Evolutionary conservation across 2,888 invertebrate genomes (phyloP).

Genomic region (Dermolepida albohirtum): DNA sequence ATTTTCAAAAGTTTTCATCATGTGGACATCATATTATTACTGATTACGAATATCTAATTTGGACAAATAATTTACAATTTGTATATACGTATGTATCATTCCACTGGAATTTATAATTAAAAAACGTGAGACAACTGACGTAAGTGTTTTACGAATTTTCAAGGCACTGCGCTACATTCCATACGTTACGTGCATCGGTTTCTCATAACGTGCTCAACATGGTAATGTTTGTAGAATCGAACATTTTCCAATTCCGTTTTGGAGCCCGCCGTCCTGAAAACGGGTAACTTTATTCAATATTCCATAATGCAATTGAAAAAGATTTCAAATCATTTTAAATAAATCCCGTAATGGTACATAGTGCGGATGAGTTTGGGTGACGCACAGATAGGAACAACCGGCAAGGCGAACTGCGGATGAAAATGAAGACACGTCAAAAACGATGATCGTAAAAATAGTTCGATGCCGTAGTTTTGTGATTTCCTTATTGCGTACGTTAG

Average conservation of each 20-base stretch:
- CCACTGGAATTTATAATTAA: conserved; percentile 2
- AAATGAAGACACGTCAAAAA: too few relatives aligned
- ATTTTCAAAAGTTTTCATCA: too few relatives aligned
- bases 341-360: conserved; percentile 36
- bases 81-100: too few relatives aligned
- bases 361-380: too few relatives aligned
- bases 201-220: conserved; percentile 43
- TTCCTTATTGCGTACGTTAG: not conserved
- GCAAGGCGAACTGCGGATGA: too few relatives aligned
- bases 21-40: too few relatives aligned
- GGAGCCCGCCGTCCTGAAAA: conserved; percentile 45
- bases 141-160: not conserved
- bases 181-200: conserved; percentile 5
- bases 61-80: too few relatives aligned
- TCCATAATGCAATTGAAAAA: conserved; percentile 49
- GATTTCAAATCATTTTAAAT: conserved; percentile 49
- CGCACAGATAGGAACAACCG: too few relatives aligned
- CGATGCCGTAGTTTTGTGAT: too few relatives aligned
- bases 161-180: not conserved
- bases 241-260: conserved; percentile 49
- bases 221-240: conserved; percentile 45
- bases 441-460: too few relatives aligned
- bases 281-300: conserved; percentile 50
- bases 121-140: not conserved
- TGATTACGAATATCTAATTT: too few relatives aligned